Base-by-base conservation (phyloP, 2,888 invertebrate genomes). In the Xanthia icteritia region DNA sequence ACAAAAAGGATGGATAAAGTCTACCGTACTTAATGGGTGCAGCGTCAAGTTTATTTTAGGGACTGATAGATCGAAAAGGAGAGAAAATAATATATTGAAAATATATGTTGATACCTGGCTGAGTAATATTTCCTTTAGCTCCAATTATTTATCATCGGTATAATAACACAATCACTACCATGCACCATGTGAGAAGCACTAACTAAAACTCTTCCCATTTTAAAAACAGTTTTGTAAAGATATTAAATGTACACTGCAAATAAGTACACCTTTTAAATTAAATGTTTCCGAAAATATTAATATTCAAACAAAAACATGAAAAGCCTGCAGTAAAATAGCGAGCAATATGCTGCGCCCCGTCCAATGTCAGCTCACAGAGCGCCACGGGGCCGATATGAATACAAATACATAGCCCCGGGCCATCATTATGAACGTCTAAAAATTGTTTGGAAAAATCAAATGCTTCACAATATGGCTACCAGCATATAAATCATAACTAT, bases 281-380 rank as follows among this genome's bases (percentile, higher is more conserved):
- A 76, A 76, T 56, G 31, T 6, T 45, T 31, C 36, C 27, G 73
- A 67, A 60, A 73, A 68, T 69, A 85, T 68, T 61, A 42, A 42
- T 69, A 74, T 72, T 65, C 56, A 20, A 66, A 77, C 56, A 70
- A 77, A 80, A 83, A 65, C 27, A 58, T 58, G 61, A 77, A 76
- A 70, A 67, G 87, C 87, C 87, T 87, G 69, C 71, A 81, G 72
- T 65, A 77, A 85, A 89, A 78, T 66, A 58, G 65, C 51, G 75
- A 77, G 89, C 85, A 81, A 89, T 79, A 79, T 82, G 79, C 76
- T 82, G 66, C 77, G 56, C 23, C 27, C 61, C 45, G 72, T 69
- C 81, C 69, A 88, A 79, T 88, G 87, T 79, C 79, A 77, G 82
- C 74, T 86, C 86, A 69, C 66, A 66, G 65, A 67, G 60, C 64